Evolutionary conservation across 2,113 vertebrate genomes (phyloP).

Genomic region (Motacilla alba): DNA sequence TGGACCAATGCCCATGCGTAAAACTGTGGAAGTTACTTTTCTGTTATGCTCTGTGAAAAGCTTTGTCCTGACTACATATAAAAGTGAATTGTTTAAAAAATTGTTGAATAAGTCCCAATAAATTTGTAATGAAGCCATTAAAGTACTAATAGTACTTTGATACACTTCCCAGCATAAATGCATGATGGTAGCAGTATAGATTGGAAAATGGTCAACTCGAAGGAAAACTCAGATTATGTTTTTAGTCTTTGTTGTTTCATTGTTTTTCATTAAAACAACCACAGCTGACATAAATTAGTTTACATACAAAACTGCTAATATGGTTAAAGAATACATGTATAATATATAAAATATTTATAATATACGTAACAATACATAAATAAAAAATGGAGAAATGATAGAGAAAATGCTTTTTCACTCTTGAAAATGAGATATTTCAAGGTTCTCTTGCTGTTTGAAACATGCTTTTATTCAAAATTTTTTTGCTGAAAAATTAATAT

Average conservation of each 20-base stretch:
- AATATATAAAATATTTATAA: not conserved
- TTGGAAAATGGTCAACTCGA: not conserved
- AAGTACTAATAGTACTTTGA: not conserved
- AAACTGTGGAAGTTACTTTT: not conserved
- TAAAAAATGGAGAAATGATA: not conserved
- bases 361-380: not conserved
- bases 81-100: slow-evolving; percentile 7
- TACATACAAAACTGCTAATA: not conserved
- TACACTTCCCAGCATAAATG: not conserved
- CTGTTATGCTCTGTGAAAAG: not conserved
- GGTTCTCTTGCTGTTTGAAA: not conserved
- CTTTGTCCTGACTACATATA: not conserved
- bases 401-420: not conserved
- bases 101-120: not conserved
- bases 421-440: not conserved
- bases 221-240: slow-evolving; percentile 12
- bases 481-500: not conserved
- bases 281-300: not conserved
- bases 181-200: not conserved
- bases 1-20: not conserved
- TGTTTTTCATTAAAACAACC: not conserved
- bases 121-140: slow-evolving; percentile 34
- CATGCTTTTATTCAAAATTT: not conserved
- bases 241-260: not conserved
- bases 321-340: not conserved